phyloP scores from a whole-genome alignment of 2,797 vertebrate species.

The Micropoecilia bifurca region DNA sequence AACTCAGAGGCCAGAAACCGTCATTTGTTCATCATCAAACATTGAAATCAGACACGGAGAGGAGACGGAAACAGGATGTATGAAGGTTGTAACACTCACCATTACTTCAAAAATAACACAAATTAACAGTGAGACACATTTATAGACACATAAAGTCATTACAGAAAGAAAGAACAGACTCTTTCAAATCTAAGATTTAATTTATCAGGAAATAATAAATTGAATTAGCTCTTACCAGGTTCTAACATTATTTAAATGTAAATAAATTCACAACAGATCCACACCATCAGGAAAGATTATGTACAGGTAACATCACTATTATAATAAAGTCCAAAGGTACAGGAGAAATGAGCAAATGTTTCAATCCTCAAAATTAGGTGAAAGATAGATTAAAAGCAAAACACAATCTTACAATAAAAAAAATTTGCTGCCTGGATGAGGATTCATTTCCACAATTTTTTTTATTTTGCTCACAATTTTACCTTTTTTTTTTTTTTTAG shows the following conservation, averaged over 20 bases:
- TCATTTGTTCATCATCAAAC: not conserved
- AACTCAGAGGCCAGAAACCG: conserved; percentile 13
- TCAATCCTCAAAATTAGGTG: not conserved
- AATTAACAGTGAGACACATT: not conserved
- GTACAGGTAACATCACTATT: not conserved
- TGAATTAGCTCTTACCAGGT: not conserved
- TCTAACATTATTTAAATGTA: not conserved
- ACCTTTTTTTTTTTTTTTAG: accelerated
- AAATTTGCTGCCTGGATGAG: not conserved
- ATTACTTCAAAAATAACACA: not conserved
- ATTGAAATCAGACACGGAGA: not conserved
- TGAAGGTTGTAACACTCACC: conserved; percentile 33
- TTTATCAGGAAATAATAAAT: not conserved
- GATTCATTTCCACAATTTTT: too few species aligned
- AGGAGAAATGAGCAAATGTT: not conserved
- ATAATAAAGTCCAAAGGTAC: not conserved
- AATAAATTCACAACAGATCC: not conserved
- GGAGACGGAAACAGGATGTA: conserved; percentile 18
- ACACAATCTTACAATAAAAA: not conserved
- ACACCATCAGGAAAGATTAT: not conserved
- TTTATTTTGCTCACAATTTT: not conserved
- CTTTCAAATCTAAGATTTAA: not conserved
- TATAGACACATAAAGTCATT: not conserved
- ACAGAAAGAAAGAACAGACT: not conserved
- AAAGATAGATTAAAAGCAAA: not conserved